These are phyloP conservation scores for Epinephelus awoara DNA, from an alignment of 2,797 vertebrate genomes.

Conservation along the genomic window DNA sequence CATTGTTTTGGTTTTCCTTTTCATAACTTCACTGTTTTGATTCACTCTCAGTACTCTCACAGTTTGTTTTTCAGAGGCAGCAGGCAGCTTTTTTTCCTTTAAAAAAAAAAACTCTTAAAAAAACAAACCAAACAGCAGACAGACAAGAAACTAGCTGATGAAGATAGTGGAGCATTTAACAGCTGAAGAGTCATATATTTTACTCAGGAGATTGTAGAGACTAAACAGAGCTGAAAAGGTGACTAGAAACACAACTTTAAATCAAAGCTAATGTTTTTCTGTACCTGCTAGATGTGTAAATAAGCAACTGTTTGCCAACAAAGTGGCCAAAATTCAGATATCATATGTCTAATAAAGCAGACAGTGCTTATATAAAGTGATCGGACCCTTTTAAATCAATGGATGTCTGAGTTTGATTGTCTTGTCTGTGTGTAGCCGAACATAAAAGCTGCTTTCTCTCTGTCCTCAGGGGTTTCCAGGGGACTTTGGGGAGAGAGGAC, in stretches of 20 bases:
- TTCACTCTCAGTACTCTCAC: background rate
- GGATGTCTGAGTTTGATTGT: slow-evolving; percentile 14
- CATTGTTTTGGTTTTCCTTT: slow-evolving; percentile 10
- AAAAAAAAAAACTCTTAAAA: background rate
- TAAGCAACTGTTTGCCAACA: background rate
- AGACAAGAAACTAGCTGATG: slow-evolving; percentile 6
- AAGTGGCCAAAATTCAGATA: slow-evolving; percentile 1
- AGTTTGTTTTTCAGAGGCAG: background rate
- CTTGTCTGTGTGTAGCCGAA: slow-evolving; percentile 24
- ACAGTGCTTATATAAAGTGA: background rate
- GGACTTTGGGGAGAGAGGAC: slow-evolving; percentile 96
- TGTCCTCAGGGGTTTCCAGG: slow-evolving; percentile 94
- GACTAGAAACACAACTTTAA: background rate
- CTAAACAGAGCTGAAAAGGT: background rate
- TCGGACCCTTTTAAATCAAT: background rate
- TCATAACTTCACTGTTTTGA: slow-evolving; percentile 3
- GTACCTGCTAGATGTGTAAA: background rate
- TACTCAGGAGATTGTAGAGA: background rate
- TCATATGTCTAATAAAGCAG: background rate
- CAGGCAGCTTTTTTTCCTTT: background rate
- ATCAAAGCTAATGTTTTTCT: background rate
- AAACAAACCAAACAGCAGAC: background rate
- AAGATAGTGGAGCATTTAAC: background rate
- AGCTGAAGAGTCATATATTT: background rate
- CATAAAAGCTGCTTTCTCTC: slow-evolving; percentile 63